phyloP scores from a whole-genome alignment of 2,113 vertebrate genomes.

The Catharus fuscescens region DNA sequence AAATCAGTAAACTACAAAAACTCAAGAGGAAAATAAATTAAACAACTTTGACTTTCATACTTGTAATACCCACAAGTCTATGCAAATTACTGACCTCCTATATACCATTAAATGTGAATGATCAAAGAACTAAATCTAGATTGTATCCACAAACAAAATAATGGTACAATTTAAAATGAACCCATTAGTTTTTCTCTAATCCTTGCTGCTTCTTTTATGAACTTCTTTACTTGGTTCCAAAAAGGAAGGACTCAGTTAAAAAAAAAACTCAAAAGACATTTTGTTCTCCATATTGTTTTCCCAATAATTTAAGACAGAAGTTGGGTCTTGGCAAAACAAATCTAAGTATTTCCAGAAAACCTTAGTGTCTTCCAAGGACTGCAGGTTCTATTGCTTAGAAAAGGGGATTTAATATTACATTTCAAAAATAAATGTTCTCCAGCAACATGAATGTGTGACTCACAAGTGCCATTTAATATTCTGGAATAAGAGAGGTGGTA shows the following conservation, averaged over 20 bases:
- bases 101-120: neutral
- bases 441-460: neutral
- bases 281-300: neutral
- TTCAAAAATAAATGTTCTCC: neutral
- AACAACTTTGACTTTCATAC: neutral
- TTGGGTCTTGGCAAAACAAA: neutral
- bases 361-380: neutral
- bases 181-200: neutral
- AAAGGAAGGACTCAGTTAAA: neutral
- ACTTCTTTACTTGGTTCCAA: neutral
- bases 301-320: neutral
- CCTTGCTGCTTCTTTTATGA: neutral
- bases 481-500: neutral
- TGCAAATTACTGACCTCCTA: neutral
- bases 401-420: neutral
- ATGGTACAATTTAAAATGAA: neutral
- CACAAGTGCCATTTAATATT: neutral
- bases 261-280: neutral
- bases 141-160: neutral
- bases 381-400: neutral
- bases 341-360: neutral
- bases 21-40: neutral
- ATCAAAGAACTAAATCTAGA: neutral
- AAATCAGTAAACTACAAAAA: neutral
- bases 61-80: neutral